Evolutionary conservation across 2,888 invertebrate genomes (phyloP).

Genomic region (Aleiodes testaceus): DNA sequence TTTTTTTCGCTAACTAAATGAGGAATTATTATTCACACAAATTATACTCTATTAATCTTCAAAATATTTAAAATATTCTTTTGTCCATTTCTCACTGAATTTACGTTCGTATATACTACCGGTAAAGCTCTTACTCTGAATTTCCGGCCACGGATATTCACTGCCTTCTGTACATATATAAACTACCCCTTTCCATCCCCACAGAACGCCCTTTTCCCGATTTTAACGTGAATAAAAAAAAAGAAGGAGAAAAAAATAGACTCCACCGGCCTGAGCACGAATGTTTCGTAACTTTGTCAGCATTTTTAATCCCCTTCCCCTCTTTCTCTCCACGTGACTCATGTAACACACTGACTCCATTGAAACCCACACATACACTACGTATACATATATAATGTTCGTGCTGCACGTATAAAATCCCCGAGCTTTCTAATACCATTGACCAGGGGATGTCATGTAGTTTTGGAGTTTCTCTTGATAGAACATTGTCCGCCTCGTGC

Average conservation of each 20-base stretch:
- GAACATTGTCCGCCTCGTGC: slow-evolving; percentile 48
- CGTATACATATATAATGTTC: neutral
- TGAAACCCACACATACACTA: slow-evolving; percentile 5
- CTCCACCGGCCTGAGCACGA: slow-evolving; percentile 56
- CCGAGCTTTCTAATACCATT: slow-evolving; percentile 31
- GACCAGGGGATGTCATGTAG: slow-evolving; percentile 18
- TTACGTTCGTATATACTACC: slow-evolving; percentile 45
- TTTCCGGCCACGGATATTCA: slow-evolving; percentile 44
- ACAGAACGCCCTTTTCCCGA: slow-evolving; percentile 14
- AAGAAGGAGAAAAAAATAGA: slow-evolving; percentile 3
- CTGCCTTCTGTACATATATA: slow-evolving; percentile 25
- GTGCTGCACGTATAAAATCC: slow-evolving; percentile 27
- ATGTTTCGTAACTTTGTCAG: slow-evolving; percentile 70
- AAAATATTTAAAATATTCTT: slow-evolving; percentile 41
- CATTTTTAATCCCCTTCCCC: slow-evolving; percentile 62
- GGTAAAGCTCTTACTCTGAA: slow-evolving; percentile 47
- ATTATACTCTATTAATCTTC: no score
- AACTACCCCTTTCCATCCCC: slow-evolving; percentile 37
- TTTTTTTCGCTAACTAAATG: no score
- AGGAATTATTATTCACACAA: no score
- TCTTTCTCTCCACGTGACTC: slow-evolving; percentile 33
- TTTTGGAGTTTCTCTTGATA: neutral
- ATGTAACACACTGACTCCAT: slow-evolving; percentile 49
- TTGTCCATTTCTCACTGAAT: slow-evolving; percentile 37
- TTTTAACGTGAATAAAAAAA: neutral